A percentile compares a stretch with the other conserved stretches of the same genome.
These are phyloP conservation scores for Drosophila subobscura DNA, from an alignment of 1,140 invertebrate genomes.

Conservation along the genomic window DNA sequence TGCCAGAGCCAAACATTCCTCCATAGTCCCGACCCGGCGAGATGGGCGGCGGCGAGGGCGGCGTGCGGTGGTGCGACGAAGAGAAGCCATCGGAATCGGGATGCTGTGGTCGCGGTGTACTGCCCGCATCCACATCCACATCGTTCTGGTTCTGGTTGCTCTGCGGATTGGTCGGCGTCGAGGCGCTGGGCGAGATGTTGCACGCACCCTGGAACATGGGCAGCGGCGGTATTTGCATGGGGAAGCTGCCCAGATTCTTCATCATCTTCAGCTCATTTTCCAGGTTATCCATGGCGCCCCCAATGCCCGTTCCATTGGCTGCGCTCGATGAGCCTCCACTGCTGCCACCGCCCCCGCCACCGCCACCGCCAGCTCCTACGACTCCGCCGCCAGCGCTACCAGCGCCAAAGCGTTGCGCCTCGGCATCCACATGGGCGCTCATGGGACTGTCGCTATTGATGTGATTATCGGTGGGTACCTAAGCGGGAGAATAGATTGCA, in stretches of 20 bases:
- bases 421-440: conserved; percentile 76
- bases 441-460: conserved; percentile 81
- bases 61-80: conserved; percentile 76
- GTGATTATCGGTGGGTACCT: conserved; percentile 80
- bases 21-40: conserved; percentile 80
- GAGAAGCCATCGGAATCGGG: conserved; percentile 78
- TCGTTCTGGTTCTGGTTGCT: conserved; percentile 83
- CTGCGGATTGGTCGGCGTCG: conserved; percentile 79
- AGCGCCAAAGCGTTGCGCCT: conserved; percentile 67
- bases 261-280: conserved; percentile 83
- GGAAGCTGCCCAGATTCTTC: conserved; percentile 82
- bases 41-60: conserved; percentile 79
- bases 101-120: conserved; percentile 76
- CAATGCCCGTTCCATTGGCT: conserved; percentile 47
- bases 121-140: conserved; percentile 81
- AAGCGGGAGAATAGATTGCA: too few species aligned
- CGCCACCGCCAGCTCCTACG: conserved; percentile 16
- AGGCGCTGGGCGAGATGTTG: conserved; percentile 77
- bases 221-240: conserved; percentile 82
- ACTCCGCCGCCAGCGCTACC: conserved; percentile 42
- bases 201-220: conserved; percentile 80
- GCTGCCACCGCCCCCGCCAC: conserved; percentile 44
- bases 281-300: conserved; percentile 69
- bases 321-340: conserved; percentile 28
- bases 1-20: conserved; percentile 66